phyloP scores from a whole-genome alignment of 2,797 vertebrate genomes.

The Poeciliopsis presidionis region DNA sequence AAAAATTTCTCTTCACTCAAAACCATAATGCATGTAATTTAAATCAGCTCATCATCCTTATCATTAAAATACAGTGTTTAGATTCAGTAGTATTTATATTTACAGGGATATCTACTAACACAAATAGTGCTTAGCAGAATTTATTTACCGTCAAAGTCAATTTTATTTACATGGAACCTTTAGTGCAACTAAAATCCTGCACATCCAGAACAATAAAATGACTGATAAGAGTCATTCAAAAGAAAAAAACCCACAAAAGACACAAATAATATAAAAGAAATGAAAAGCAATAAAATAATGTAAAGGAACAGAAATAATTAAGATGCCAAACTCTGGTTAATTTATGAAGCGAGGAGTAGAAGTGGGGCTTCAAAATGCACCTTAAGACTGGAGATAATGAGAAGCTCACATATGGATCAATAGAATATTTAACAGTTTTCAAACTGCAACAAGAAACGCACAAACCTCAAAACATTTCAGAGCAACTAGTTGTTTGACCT shows the following conservation, averaged over 20 bases:
- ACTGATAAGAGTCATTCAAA: not conserved
- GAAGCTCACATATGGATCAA: not conserved
- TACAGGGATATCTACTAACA: not conserved
- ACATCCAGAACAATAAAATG: not conserved
- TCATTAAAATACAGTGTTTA: slow-evolving; percentile 10
- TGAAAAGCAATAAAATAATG: not conserved
- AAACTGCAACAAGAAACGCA: not conserved
- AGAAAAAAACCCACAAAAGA: not conserved
- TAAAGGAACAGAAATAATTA: not conserved
- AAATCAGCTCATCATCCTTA: slow-evolving; percentile 22
- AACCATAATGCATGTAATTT: slow-evolving; percentile 35
- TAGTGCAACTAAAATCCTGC: not conserved
- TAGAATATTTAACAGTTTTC: not conserved
- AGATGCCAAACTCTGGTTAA: not conserved
- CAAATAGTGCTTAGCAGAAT: not conserved
- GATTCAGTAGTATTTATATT: not conserved
- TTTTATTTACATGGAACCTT: not conserved
- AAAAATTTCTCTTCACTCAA: slow-evolving; percentile 7
- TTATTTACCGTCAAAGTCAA: not conserved
- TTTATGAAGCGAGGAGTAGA: not conserved
- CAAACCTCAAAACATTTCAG: not conserved
- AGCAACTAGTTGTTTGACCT: not conserved
- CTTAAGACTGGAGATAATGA: not conserved
- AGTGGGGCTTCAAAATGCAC: not conserved
- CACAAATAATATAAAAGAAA: not conserved